A percentile compares a stretch with the other conserved stretches of the same genome.
phyloP scores from a whole-genome alignment of 2,888 invertebrate genomes.

The Tipula vernalis region DNA sequence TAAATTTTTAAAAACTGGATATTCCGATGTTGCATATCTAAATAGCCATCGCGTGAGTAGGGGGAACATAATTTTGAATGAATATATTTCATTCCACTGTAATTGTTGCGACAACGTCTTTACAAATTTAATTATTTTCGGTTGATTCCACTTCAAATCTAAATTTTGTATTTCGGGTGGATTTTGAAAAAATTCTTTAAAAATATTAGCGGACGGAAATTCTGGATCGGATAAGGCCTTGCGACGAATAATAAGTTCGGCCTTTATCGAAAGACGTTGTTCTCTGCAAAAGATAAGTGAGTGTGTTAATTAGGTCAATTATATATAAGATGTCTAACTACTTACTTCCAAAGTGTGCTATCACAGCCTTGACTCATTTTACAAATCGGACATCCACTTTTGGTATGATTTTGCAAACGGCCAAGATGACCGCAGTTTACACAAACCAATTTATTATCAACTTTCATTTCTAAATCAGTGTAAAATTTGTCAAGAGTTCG shows the following conservation, averaged over 20 bases:
- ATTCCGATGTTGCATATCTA: constrained; percentile 30
- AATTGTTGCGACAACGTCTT: constrained; percentile 51
- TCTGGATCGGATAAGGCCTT: constrained; percentile 48
- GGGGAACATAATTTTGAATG: constrained; percentile 65
- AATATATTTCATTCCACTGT: constrained; percentile 63
- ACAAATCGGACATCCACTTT: constrained; percentile 53
- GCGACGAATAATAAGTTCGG: constrained; percentile 53
- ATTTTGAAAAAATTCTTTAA: constrained; percentile 55
- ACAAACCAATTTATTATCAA: constrained; percentile 48
- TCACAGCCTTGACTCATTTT: constrained; percentile 48
- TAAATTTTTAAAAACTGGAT: constrained; percentile 23
- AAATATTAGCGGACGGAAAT: constrained; percentile 62
- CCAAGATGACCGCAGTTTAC: constrained; percentile 61
- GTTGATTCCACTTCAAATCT: constrained; percentile 48
- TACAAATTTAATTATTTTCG: constrained; percentile 56
- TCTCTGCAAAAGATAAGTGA: constrained; percentile 35
- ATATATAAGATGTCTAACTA: background rate
- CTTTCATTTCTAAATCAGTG: constrained; percentile 39
- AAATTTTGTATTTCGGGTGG: constrained; percentile 36
- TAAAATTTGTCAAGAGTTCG: constrained; percentile 41
- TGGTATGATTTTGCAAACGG: constrained; percentile 44
- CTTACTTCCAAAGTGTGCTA: constrained; percentile 46
- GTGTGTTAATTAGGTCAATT: background rate
- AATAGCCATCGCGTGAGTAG: constrained; percentile 66
- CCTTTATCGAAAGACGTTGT: constrained; percentile 48